These are phyloP conservation scores for Diceros bicornis DNA, from an alignment of 2,797 vertebrate genomes.

Conservation along the genomic window DNA sequence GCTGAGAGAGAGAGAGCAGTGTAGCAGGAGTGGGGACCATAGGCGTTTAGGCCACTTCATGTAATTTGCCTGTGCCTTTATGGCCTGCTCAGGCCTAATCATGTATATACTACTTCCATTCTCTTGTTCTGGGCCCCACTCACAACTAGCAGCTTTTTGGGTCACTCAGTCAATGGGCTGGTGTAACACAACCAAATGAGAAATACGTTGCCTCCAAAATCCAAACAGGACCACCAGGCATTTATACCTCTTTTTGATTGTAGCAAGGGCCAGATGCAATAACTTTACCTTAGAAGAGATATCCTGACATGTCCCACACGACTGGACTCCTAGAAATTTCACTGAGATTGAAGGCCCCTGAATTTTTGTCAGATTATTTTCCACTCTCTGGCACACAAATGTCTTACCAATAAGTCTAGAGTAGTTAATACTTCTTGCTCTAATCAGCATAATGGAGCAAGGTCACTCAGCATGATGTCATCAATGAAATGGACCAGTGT, in stretches of 20 bases:
- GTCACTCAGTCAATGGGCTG: neutral
- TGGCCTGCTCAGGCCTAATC: neutral
- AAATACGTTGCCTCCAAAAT: neutral
- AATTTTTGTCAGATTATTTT: neutral
- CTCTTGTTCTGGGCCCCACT: neutral
- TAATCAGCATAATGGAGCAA: neutral
- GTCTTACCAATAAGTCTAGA: neutral
- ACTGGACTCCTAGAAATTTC: neutral
- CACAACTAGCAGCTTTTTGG: neutral
- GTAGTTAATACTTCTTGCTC: neutral
- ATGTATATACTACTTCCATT: neutral
- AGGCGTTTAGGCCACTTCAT: neutral
- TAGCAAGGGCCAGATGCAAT: neutral
- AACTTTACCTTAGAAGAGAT: neutral
- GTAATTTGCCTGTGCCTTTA: neutral
- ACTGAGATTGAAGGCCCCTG: neutral
- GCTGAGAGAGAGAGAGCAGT: neutral
- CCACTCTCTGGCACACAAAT: neutral
- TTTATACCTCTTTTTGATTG: neutral
- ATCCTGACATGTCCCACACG: neutral
- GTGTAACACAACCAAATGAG: neutral
- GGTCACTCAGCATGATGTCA: neutral
- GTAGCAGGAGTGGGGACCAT: no score
- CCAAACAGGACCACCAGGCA: neutral
- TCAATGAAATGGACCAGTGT: neutral